Conservation (phyloP, 2,797 vertebrate species). For the Sandelia bainsii region DNA sequence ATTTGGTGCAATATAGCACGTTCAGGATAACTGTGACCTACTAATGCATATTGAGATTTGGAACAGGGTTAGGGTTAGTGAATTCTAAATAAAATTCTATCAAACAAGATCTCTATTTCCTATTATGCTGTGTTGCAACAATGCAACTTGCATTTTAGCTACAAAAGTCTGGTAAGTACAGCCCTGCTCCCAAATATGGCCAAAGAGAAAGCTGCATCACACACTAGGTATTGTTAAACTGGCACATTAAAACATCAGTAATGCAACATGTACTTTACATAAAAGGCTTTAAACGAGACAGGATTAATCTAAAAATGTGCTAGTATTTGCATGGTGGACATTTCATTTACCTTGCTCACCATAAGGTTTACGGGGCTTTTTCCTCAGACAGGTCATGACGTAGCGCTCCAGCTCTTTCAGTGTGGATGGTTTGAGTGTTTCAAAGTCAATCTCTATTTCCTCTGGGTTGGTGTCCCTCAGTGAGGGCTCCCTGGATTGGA, state of each 20-base stretch:
- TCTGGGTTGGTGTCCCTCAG: constrained; percentile 94
- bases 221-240: not conserved
- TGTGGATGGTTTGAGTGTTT: constrained; percentile 94
- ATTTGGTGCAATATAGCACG: no score
- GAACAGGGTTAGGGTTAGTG: no score
- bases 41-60: no score
- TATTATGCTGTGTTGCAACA: not conserved
- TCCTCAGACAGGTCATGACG: constrained; percentile 92
- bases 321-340: not conserved
- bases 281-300: not conserved
- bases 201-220: not conserved
- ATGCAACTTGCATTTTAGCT: no score
- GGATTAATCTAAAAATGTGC: no score
- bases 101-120: constrained; percentile 7
- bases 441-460: constrained; percentile 96
- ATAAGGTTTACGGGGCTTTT: constrained; percentile 93
- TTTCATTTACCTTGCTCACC: constrained; percentile 76
- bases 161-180: no score
- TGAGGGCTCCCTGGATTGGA: constrained; percentile 93
- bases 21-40: no score
- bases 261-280: not conserved
- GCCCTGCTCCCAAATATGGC: no score
- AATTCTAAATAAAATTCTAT: no score
- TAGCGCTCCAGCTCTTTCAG: constrained; percentile 94
- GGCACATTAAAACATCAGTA: not conserved